These are phyloP conservation scores for Periparus ater DNA, from an alignment of 2,797 vertebrate species.

Conservation along the genomic window DNA sequence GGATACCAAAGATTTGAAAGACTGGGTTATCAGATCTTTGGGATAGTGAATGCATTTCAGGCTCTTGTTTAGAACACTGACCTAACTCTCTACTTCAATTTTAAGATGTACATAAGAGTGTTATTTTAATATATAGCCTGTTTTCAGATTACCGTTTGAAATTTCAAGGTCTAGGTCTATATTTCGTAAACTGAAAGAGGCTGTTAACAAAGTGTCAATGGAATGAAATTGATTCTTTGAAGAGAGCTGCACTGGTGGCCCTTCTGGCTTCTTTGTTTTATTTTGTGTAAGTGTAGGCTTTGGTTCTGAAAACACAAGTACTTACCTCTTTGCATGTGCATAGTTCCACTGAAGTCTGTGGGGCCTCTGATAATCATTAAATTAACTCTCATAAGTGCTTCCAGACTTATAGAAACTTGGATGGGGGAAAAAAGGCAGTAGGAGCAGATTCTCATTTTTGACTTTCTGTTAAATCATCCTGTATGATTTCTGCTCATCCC, in stretches of 20 bases:
- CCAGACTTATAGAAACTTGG: background rate
- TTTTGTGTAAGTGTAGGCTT: background rate
- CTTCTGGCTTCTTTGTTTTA: constrained; percentile 19
- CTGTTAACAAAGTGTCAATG: background rate
- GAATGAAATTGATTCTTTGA: background rate
- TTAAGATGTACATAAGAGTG: background rate
- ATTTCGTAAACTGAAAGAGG: background rate
- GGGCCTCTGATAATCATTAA: background rate
- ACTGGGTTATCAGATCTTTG: background rate
- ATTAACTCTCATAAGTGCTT: constrained; percentile 32
- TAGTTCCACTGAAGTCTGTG: background rate
- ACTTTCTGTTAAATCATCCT: constrained; percentile 12
- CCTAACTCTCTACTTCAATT: background rate
- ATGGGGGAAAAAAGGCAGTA: background rate
- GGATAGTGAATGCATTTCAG: background rate
- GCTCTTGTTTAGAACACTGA: background rate
- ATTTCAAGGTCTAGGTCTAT: background rate
- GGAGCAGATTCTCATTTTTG: background rate
- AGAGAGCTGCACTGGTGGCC: background rate
- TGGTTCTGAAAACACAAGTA: background rate
- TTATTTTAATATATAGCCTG: background rate
- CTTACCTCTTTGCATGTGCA: accelerated
- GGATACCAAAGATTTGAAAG: background rate
- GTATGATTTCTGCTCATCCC: constrained; percentile 39
- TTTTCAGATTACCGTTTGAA: background rate